Evolutionary conservation across 2,888 invertebrate species (phyloP), one percentile per base, ranked within the genome.

Genomic region (Leptinotarsa juncta): DNA sequence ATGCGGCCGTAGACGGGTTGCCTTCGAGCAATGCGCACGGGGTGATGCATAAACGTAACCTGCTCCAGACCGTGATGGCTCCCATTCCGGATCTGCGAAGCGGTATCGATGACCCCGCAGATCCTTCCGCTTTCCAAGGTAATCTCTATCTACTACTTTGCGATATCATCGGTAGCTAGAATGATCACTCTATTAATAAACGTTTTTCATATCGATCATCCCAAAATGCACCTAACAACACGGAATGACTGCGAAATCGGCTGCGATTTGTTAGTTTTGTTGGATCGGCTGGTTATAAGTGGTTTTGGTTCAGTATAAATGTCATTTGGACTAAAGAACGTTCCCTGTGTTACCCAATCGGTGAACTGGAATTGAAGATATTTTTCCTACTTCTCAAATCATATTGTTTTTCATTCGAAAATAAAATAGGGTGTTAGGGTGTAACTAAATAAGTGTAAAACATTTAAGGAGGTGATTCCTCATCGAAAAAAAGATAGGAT

Each of bases 21-120:
- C 91, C 91, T 88, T 86, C 87, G 83, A 91, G 94, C 90, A 96
- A 95, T 93, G 92, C 91, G 90, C 94, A 94, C 90, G 96, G 95
- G 89, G 95, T 96, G 90, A 92, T 93, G 87, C 95, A 94, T 91
- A 92, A 92, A 90, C 93, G 94, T 86, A 92, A 95, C 89, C 93
- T 96, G 90, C 94, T 95, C 89, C 93, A 94, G 90, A 93, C 94
- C 89, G 90, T 92, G 89, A 93, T 95, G 88, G 91, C 91, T 88
- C 93, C 95, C 89, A 96, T 96, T 88, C 96, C 96, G 88, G 94
- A 95, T 91, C 93, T 96, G 89, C 93, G 96, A 89, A 92, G 92
- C 88, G 92, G 92, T 86, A 88, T 90, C 88, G 91, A 91, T 89
- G 89, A 89, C 83, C 86, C 88, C 81, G 82, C 87, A 80, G 85